Base-by-base conservation (phyloP, 2,888 invertebrate genomes). In the Campoplex nolae region DNA sequence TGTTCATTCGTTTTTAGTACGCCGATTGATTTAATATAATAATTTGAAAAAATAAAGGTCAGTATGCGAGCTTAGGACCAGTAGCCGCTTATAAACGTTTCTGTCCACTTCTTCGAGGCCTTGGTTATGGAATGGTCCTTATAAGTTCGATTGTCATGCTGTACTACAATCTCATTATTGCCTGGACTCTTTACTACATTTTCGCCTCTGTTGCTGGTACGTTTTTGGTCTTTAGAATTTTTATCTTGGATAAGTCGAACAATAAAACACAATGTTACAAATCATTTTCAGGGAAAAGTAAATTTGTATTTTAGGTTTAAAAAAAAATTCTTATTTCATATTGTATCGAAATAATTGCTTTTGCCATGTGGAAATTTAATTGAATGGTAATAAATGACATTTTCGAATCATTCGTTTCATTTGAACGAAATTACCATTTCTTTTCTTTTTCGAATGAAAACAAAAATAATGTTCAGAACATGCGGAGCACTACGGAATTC, bases 11-110 rank as follows among this genome's bases (percentile, higher is more conserved):
- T 32, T 2, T 62, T 62, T 6, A 13, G 16, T 62, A 32, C 0
- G 13, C 3, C 28, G 28, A 28, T 58, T 13, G 16, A 16, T 32
- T 32, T 32, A 16, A 32, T 32, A 11, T 11, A 1, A 62, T 62
- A 1, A 32, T 62, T 62, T 32, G 3, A 16, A 13, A 32, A 32
- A 16, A 62, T 74, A 2, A 56, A 94, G 94, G 98, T 0, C 98
- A 98, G 93, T 98, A 97, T 93, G 97, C 97, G 45, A 97, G 97
- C 6, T 93, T 97, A 80, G 97, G 97, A 13, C 97, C 98, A 0
- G 97, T 97, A 23, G 97, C 97, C 23, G 97, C 97, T 73, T 98
- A 97, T 95, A 96, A 97, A 90, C 96, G 97, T 91, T 97, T 98
- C 93, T 97, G 97, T 89, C 97, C 97, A 0, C 95, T 98, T 11